Conservation (phyloP, 2,797 vertebrate species). For the Dendrocincla fuliginosa region DNA sequence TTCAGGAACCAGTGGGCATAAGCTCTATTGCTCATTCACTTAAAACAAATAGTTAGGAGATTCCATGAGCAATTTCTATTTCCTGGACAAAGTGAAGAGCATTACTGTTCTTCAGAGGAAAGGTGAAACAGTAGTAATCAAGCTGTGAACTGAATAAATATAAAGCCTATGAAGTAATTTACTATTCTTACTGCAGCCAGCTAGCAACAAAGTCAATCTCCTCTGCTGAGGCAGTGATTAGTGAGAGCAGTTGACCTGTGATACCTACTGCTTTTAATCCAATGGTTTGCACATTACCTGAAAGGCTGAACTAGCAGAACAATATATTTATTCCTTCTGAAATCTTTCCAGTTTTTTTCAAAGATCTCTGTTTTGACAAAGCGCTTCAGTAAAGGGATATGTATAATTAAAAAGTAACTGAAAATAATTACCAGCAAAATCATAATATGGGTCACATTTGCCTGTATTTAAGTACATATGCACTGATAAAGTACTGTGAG, state of each 20-base stretch:
- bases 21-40: constrained; percentile 62
- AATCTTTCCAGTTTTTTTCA: neutral
- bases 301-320: constrained; percentile 21
- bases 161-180: constrained; percentile 72
- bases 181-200: constrained; percentile 70
- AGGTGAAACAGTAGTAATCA: constrained; percentile 65
- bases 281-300: constrained; percentile 7
- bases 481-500: neutral
- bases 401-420: constrained; percentile 21
- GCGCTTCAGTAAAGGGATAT: neutral
- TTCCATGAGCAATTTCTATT: constrained; percentile 60
- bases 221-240: constrained; percentile 65
- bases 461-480: neutral
- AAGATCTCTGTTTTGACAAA: neutral
- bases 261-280: constrained; percentile 53
- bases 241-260: constrained; percentile 52
- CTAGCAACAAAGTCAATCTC: constrained; percentile 65
- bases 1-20: constrained; percentile 52
- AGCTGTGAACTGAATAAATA: constrained; percentile 71
- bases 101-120: constrained; percentile 64
- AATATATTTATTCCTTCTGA: constrained; percentile 4
- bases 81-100: constrained; percentile 50
- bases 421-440: neutral
- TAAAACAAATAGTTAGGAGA: constrained; percentile 69
- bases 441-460: neutral